These are phyloP conservation scores for Ptychochromis oligacanthus DNA, from an alignment of 2,113 vertebrate genomes.

Conservation along the genomic window DNA sequence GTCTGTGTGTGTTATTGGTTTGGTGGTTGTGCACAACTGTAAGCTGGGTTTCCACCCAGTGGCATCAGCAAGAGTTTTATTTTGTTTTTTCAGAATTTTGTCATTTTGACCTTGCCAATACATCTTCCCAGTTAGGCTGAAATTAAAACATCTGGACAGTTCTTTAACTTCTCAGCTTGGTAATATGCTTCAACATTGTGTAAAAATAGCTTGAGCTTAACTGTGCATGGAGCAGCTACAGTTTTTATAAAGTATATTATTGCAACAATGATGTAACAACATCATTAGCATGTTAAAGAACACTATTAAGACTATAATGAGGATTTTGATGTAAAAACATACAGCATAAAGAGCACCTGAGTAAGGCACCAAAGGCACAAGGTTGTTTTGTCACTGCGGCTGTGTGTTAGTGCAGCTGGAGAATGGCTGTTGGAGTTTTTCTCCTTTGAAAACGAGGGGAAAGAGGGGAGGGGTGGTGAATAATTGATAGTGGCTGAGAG, in stretches of 20 bases:
- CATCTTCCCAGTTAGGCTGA: neutral
- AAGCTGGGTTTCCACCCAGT: too few species aligned
- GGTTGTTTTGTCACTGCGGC: conserved; percentile 37
- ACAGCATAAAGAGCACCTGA: conserved; percentile 8
- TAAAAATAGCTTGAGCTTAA: neutral
- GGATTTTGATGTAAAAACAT: conserved; percentile 33
- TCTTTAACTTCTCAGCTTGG: neutral
- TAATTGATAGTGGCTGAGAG: conserved; percentile 85
- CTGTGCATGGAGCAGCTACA: neutral
- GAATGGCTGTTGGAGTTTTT: conserved; percentile 48
- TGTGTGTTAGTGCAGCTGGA: conserved; percentile 33
- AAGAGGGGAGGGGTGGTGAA: conserved; percentile 66
- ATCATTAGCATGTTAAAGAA: conserved; percentile 41
- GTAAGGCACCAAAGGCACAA: conserved; percentile 40
- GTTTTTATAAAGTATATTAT: neutral
- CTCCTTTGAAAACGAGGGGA: conserved; percentile 66
- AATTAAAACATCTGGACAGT: neutral
- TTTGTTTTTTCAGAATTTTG: too few species aligned
- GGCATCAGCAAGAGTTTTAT: too few species aligned
- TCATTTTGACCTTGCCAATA: neutral
- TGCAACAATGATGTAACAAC: conserved; percentile 44
- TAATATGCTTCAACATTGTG: neutral
- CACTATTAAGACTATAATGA: conserved; percentile 7
- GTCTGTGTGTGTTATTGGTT: neutral
- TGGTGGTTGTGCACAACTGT: neutral